phyloP scores from a whole-genome alignment of 2,888 invertebrate genomes.

The Brachypterus glaber region DNA sequence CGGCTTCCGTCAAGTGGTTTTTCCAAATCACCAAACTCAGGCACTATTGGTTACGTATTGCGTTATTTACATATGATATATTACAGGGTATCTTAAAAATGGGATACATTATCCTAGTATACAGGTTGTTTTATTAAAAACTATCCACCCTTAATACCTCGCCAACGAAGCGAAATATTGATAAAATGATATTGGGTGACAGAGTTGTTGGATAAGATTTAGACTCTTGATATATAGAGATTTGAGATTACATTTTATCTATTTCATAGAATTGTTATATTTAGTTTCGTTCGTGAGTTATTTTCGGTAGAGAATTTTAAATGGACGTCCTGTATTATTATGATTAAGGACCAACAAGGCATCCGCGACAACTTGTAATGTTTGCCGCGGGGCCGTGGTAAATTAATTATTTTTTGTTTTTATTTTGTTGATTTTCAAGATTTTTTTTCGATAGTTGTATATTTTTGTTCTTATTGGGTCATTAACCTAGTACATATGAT shows the following conservation, averaged over 20 bases:
- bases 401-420: constrained; percentile 32
- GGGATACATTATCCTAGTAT: constrained; percentile 44
- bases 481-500: constrained; percentile 18
- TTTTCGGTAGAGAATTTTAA: constrained; percentile 3
- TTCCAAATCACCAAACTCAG: constrained; percentile 40
- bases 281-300: no score
- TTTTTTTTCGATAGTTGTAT: constrained; percentile 20
- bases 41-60: constrained; percentile 42
- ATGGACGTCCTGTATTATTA: no score
- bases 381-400: constrained; percentile 38
- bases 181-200: no score
- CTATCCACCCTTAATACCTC: constrained; percentile 31
- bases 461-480: constrained; percentile 2
- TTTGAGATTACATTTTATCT: no score
- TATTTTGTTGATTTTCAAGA: constrained; percentile 23
- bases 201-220: no score
- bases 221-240: no score
- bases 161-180: no score
- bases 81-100: constrained; percentile 44
- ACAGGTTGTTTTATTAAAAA: no score
- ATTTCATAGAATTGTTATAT: no score
- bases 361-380: constrained; percentile 29
- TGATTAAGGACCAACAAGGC: constrained; percentile 42
- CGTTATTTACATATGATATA: constrained; percentile 43
- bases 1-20: constrained; percentile 43